Evolutionary conservation across 1,140 invertebrate genomes (phyloP).

Genomic region (Drosophila miranda): DNA sequence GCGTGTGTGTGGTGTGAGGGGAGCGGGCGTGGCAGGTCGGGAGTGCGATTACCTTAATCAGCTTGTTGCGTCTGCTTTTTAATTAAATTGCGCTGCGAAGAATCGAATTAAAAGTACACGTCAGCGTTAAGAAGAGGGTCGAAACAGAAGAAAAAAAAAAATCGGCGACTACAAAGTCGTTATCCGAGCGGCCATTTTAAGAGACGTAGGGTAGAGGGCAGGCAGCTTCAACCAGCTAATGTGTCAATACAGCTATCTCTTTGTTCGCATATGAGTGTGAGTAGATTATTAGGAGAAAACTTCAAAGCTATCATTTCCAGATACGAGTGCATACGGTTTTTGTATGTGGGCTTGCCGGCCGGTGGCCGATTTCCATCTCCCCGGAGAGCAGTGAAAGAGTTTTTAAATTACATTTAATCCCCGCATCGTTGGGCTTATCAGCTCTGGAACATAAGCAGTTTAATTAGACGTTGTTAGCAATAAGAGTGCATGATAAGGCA

Average conservation of each 20-base stretch:
- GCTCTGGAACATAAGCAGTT: no score
- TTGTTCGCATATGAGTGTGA: slow-evolving; percentile 4
- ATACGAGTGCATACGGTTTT: no score
- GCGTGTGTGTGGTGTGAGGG: slow-evolving; percentile 45
- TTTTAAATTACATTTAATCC: no score
- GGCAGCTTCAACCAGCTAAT: slow-evolving; percentile 2
- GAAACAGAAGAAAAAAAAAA: slow-evolving; percentile 11
- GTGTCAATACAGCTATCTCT: slow-evolving; percentile 4
- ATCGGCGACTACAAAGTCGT: slow-evolving; percentile 4
- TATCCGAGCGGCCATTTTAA: slow-evolving; percentile 66
- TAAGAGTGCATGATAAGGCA: slow-evolving; percentile 6
- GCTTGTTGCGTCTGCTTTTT: slow-evolving; percentile 40
- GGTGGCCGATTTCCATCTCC: no score
- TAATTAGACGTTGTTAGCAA: slow-evolving; percentile 22
- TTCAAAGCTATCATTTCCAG: no score
- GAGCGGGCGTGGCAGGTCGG: slow-evolving; percentile 36
- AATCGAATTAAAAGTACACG: slow-evolving; percentile 61
- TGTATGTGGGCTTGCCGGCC: no score
- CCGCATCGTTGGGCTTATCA: no score
- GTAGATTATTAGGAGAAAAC: no score
- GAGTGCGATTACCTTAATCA: slow-evolving; percentile 33
- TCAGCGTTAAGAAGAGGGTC: slow-evolving; percentile 54
- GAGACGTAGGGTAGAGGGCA: slow-evolving; percentile 24
- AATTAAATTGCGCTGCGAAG: slow-evolving; percentile 34
- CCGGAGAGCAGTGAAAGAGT: no score